Base-by-base conservation (phyloP, 2,888 invertebrate species). In the Spodoptera exigua region DNA sequence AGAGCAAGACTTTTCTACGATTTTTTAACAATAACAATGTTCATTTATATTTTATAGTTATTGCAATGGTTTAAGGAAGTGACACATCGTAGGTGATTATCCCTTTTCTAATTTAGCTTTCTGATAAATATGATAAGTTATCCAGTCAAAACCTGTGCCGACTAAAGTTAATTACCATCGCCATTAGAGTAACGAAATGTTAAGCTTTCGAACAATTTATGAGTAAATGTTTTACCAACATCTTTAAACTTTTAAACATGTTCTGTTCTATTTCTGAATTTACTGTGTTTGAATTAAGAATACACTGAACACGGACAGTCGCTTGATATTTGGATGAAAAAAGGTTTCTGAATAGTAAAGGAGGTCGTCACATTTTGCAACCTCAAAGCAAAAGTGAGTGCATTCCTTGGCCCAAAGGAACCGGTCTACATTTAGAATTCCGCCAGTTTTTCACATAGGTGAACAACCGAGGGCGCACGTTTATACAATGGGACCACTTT, bases 401-500 rank as follows among this genome's bases (percentile, higher is more conserved):
- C 79, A 80, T 78, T 79, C 79, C 73, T 46, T 32, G 57, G 59
- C 54, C 65, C 58, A 78, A 79, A 61, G 67, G 37, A 63, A 79
- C 77, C 64, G 56, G 79, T 66, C 64, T 68, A 43, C 58, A 63
- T 75, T 83, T 85, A 81, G 84, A 82, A 88, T 84, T 83, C 84
- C 69, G 67, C 76, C 74, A 86, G 84, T 88, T 89, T 89, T 89
- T 90, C 88, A 84, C 83, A 76, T 84, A 85, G 89, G 89, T 88
- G 86, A 89, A 88, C 88, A 89, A 87, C 88, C 91, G 85, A 66
- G 67, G 76, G 74, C 69, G 61, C 56, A 48, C 66, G 64, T 57
- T 75, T 60, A 70, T 79, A 93, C 92, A 93, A 93, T 92, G 86
- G 88, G 83, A 81, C 90, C 81, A 87, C 90, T 88, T 91, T 90